Evolutionary conservation across 2,888 invertebrate genomes (phyloP).

Genomic region (Eupelmus urozonus): DNA sequence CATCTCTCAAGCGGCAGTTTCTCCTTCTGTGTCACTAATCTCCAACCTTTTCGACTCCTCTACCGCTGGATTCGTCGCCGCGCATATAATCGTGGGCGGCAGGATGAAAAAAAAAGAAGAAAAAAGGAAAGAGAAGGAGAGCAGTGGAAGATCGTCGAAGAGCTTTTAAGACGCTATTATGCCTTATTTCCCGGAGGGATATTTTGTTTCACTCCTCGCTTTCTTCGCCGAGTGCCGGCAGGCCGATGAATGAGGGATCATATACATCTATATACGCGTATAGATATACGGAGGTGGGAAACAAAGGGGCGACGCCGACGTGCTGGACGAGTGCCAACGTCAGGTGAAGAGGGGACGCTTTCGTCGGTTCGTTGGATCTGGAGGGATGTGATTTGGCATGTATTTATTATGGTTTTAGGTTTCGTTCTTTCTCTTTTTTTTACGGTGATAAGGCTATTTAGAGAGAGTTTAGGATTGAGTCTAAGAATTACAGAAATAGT

Average conservation of each 20-base stretch:
- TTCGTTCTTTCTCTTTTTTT: too few relatives aligned
- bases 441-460: too few relatives aligned
- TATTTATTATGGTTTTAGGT: too few relatives aligned
- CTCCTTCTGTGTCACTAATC: constrained; percentile 17
- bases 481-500: too few relatives aligned
- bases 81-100: neutral
- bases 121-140: constrained; percentile 8
- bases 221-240: neutral
- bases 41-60: constrained; percentile 6
- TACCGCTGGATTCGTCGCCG: neutral
- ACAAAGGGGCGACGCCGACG: neutral
- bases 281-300: too few relatives aligned
- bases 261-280: too few relatives aligned
- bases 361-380: too few relatives aligned
- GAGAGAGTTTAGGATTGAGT: too few relatives aligned
- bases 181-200: constrained; percentile 68
- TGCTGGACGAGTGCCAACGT: neutral
- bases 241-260: neutral
- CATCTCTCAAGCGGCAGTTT: too few relatives aligned
- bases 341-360: too few relatives aligned
- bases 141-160: constrained; percentile 37
- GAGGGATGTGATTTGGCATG: too few relatives aligned
- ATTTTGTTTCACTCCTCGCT: constrained; percentile 63
- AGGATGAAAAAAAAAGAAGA: neutral
- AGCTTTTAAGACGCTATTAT: constrained; percentile 67